These are phyloP conservation scores for Acleris holmiana DNA, from an alignment of 2,888 invertebrate species.

Conservation along the genomic window DNA sequence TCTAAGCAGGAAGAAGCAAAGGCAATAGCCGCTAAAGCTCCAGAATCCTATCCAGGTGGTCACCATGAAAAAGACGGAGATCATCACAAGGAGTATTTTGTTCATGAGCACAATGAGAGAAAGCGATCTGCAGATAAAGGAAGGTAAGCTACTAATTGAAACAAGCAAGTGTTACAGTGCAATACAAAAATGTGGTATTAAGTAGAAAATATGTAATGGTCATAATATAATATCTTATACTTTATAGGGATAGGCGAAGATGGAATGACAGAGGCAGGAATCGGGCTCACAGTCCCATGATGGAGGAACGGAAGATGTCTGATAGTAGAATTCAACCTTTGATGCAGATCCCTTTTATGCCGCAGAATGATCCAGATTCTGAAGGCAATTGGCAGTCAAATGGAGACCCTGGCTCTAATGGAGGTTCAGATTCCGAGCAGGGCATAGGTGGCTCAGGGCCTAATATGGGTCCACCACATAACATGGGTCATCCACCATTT, in stretches of 20 bases:
- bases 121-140: constrained; percentile 55
- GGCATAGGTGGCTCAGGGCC: constrained; percentile 38
- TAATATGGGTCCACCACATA: constrained; percentile 39
- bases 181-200: too few species aligned
- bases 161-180: background rate
- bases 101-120: constrained; percentile 52
- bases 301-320: constrained; percentile 63
- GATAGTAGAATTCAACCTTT: constrained; percentile 63
- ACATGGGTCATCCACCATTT: constrained; percentile 40
- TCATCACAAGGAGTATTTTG: constrained; percentile 47
- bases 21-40: constrained; percentile 11
- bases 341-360: constrained; percentile 70
- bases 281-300: constrained; percentile 61
- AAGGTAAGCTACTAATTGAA: constrained; percentile 51
- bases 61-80: constrained; percentile 39
- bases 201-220: background rate
- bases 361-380: constrained; percentile 60
- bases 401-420: constrained; percentile 46
- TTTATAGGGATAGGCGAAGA: constrained; percentile 63
- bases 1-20: constrained; percentile 44
- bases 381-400: constrained; percentile 56
- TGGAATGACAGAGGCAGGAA: constrained; percentile 69
- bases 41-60: constrained; percentile 12
- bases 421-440: constrained; percentile 55
- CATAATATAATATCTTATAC: constrained; percentile 19